Conservation (phyloP, 2,888 invertebrate species). For the Calephelis perditalis region DNA sequence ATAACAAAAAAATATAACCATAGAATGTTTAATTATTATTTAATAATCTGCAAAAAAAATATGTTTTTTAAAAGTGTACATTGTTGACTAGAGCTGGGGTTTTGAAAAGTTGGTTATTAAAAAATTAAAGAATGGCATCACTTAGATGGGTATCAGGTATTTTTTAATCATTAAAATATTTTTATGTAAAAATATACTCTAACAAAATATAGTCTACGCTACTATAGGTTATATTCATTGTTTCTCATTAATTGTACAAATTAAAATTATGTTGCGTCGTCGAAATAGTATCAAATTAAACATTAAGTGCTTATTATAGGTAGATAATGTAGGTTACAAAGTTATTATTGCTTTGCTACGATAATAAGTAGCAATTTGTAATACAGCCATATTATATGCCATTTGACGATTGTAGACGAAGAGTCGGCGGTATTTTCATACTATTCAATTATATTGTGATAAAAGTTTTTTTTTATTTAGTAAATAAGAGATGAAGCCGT, state of each 20-base stretch:
- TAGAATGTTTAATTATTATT: no score
- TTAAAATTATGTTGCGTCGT: conserved; percentile 7
- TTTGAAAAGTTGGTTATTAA: background rate
- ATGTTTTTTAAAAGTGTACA: no score
- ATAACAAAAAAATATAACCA: no score
- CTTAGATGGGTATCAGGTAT: background rate
- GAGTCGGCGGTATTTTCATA: background rate
- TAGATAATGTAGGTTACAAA: conserved; percentile 7
- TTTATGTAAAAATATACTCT: conserved; percentile 10
- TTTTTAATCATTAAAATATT: background rate
- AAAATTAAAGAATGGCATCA: background rate
- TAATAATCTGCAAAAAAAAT: no score
- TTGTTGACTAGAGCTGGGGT: no score
- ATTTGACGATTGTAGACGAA: conserved; percentile 6
- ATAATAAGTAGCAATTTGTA: background rate
- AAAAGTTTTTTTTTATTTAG: no score
- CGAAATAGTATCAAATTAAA: background rate
- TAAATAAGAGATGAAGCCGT: no score
- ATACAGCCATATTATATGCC: conserved; percentile 4
- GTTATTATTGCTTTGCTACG: conserved; percentile 8
- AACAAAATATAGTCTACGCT: background rate
- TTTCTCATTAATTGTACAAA: conserved; percentile 11
- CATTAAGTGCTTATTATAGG: conserved; percentile 7
- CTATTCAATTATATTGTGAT: no score
- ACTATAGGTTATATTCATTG: conserved; percentile 5